These are phyloP conservation scores for Leptinotarsa rubiginosa DNA, from an alignment of 2,888 invertebrate genomes.

Conservation along the genomic window DNA sequence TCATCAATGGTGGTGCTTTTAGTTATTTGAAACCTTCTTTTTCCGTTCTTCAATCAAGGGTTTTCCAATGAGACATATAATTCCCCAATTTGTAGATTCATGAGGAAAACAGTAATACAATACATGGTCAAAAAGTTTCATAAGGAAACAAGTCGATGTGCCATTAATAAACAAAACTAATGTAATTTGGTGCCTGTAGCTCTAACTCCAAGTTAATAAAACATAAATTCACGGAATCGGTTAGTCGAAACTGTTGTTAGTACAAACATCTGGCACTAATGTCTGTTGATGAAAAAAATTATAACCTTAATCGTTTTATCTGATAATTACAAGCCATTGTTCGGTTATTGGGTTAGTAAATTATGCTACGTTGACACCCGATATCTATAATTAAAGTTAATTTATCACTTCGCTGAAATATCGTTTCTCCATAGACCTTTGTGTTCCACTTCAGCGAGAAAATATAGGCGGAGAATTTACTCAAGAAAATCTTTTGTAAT, in stretches of 20 bases:
- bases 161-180: too few species aligned
- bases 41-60: too few species aligned
- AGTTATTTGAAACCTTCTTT: too few species aligned
- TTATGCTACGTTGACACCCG: slow-evolving; percentile 17
- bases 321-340: slow-evolving; percentile 16
- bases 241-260: not conserved
- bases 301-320: slow-evolving; percentile 14
- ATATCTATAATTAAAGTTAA: slow-evolving; percentile 19
- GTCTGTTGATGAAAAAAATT: not conserved
- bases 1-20: too few species aligned
- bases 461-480: not conserved
- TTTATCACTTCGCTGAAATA: slow-evolving; percentile 19
- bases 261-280: not conserved
- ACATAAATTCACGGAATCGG: not conserved
- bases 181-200: too few species aligned
- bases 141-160: too few species aligned
- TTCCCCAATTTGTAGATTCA: too few species aligned
- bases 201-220: too few species aligned
- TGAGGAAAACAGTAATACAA: too few species aligned
- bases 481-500: too few species aligned
- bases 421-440: slow-evolving; percentile 3
- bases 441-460: slow-evolving; percentile 7
- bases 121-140: too few species aligned
- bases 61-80: too few species aligned
- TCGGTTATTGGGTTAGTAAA: slow-evolving; percentile 14